These are phyloP conservation scores for Morphnarchus princeps DNA, from an alignment of 2,113 vertebrate species.

Conservation along the genomic window DNA sequence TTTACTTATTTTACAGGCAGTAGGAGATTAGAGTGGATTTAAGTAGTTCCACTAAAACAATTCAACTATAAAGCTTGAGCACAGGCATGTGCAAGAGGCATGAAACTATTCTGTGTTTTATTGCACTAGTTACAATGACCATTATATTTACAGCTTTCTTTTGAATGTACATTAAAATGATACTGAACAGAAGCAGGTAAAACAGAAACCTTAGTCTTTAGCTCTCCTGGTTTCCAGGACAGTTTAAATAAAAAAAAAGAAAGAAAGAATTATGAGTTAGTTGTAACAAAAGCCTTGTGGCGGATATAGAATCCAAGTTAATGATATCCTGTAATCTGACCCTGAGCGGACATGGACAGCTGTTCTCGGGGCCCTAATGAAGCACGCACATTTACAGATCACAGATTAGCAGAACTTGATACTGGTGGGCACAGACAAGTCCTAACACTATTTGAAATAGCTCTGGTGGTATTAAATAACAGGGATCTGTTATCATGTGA, in stretches of 20 bases:
- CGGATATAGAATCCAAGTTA: constrained; percentile 38
- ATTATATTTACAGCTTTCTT: constrained; percentile 45
- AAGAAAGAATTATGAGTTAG: neutral
- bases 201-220: constrained; percentile 31
- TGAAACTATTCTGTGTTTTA: constrained; percentile 34
- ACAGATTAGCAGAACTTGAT: constrained; percentile 52
- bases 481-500: constrained; percentile 64
- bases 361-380: constrained; percentile 59
- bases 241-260: neutral
- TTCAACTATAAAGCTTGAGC: constrained; percentile 20
- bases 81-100: neutral
- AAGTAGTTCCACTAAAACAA: constrained; percentile 17
- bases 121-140: constrained; percentile 17
- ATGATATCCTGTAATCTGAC: constrained; percentile 72
- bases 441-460: constrained; percentile 52
- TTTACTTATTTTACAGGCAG: constrained; percentile 22
- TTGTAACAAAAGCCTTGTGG: constrained; percentile 58
- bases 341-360: constrained; percentile 24
- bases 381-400: constrained; percentile 54
- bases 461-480: constrained; percentile 67
- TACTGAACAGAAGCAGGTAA: constrained; percentile 51
- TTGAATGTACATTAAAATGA: constrained; percentile 32
- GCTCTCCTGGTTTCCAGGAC: neutral
- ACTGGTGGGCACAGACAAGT: constrained; percentile 60
- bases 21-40: constrained; percentile 26